A percentile compares a stretch with the other conserved stretches of the same genome.
These are phyloP conservation scores for Cyclopterus lumpus DNA, from an alignment of 2,797 vertebrate species.

Conservation along the genomic window DNA sequence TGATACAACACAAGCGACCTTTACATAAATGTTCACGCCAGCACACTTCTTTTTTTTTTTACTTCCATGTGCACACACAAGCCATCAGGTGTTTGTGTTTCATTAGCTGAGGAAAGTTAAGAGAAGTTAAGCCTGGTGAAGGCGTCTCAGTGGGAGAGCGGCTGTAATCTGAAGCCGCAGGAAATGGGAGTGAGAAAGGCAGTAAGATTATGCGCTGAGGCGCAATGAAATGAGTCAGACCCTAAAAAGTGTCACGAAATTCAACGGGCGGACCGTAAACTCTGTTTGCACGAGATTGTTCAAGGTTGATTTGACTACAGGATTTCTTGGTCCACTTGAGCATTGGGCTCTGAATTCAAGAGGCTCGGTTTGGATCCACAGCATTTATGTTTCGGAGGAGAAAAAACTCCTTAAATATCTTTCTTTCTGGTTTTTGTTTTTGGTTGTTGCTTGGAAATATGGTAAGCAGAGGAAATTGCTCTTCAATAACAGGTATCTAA, in stretches of 20 bases:
- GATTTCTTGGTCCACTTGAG: neutral
- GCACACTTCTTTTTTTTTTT: conserved; percentile 60
- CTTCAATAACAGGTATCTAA: conserved; percentile 7
- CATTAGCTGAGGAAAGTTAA: conserved; percentile 60
- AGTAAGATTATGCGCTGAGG: conserved; percentile 51
- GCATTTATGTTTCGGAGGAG: neutral
- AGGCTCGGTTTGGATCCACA: neutral
- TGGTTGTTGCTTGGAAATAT: neutral
- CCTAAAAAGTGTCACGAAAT: conserved; percentile 37
- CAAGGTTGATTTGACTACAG: neutral
- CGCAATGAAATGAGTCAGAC: conserved; percentile 60
- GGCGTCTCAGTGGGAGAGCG: conserved; percentile 54
- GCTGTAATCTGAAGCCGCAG: conserved; percentile 64
- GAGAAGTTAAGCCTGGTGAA: conserved; percentile 46
- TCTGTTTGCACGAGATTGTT: neutral
- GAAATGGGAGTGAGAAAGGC: conserved; percentile 64
- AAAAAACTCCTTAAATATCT: neutral
- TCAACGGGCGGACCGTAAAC: conserved; percentile 5
- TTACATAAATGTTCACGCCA: conserved; percentile 55
- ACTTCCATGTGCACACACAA: conserved; percentile 48
- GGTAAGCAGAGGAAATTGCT: conserved; percentile 6
- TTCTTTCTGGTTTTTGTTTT: neutral
- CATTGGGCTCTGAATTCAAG: conserved; percentile 8
- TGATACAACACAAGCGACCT: conserved; percentile 52
- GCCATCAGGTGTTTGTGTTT: conserved; percentile 74